Base-by-base conservation (phyloP, 1,140 invertebrate genomes). In the Diachasma alloeum region DNA sequence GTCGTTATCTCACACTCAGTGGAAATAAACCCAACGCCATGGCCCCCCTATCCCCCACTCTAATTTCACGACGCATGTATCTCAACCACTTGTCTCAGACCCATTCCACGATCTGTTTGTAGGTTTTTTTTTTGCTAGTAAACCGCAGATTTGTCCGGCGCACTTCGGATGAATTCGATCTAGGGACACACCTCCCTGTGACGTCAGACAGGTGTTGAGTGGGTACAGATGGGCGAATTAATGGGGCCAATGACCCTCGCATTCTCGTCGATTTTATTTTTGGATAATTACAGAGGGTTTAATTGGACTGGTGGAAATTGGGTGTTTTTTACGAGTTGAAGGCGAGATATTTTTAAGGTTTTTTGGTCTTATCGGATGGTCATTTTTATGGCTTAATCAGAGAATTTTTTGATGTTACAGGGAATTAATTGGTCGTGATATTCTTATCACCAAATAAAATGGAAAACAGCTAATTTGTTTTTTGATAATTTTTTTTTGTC, bases 21-120 rank as follows among this genome's bases (percentile, higher is more conserved):
- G 39, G 46, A 69, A 75, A 67, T 69, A 69, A 68, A 67, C 44
- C 44, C 37, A 31, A 67, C 24, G 59, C n/a, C 13, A 19, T 22
- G 53, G 4, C 17, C 31, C 6, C 31, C 31, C 31, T 6, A 2
- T 31, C 31, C 4, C 19, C 31, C 37, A 26, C 53, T 66, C 22
- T 24, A 15, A 10, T 67, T 74, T 72, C 26, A 56, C 11, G 15
- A 13, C 39, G 9, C 39, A 42, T 53, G 48, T 53, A 15, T 56
- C 46, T 10, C 3, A 44, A 22, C 17, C 42, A 48, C 24, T 56
- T 53, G 15, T 48, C 70, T 31, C 69, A 13, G 9, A 0, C 0
- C 37, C 9, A 44, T 19, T 44, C 42, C n/a, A 26, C 9, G 4
- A 15, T 46, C 42, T 17, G 48, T 26, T 72, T 72, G 26, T 19